Evolutionary conservation across 1,140 invertebrate species (phyloP).

Genomic region (Orchesella cincta): DNA sequence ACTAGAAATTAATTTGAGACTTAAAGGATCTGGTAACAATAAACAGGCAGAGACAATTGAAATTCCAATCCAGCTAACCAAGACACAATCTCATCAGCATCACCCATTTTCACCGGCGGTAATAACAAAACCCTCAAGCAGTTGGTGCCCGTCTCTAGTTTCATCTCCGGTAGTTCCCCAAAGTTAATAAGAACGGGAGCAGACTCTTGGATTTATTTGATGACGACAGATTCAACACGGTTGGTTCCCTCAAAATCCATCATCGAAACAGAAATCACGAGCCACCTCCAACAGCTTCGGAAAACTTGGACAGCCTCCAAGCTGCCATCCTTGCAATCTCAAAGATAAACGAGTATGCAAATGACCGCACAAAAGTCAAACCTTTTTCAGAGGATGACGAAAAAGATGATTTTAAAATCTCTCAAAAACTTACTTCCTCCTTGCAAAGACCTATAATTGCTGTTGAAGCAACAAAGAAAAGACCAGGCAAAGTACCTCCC

Average conservation of each 20-base stretch:
- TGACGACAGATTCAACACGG: neutral
- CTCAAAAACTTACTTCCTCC: no score
- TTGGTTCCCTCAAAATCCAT: neutral
- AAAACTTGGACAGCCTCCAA: constrained; percentile 34
- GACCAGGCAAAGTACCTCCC: no score
- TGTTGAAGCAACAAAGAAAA: constrained; percentile 11
- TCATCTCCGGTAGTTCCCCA: neutral
- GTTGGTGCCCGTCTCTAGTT: neutral
- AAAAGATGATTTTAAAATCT: neutral
- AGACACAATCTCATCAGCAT: neutral
- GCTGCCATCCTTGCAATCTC: constrained; percentile 39
- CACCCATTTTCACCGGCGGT: neutral
- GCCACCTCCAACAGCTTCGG: neutral
- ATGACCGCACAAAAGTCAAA: constrained; percentile 3
- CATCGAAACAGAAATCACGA: constrained; percentile 2
- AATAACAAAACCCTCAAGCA: constrained; percentile 6
- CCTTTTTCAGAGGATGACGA: neutral
- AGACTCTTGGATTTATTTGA: constrained; percentile 7
- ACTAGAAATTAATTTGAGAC: constrained; percentile 45
- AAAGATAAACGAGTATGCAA: constrained; percentile 38
- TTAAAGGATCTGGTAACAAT: constrained; percentile 10
- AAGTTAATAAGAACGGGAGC: neutral
- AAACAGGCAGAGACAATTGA: neutral
- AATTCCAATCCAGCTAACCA: constrained; percentile 1
- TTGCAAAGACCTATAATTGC: no score